A percentile compares a stretch with the other conserved stretches of the same genome.
phyloP scores from a whole-genome alignment of 2,113 vertebrate genomes.

The Acrocephalus arundinaceus region DNA sequence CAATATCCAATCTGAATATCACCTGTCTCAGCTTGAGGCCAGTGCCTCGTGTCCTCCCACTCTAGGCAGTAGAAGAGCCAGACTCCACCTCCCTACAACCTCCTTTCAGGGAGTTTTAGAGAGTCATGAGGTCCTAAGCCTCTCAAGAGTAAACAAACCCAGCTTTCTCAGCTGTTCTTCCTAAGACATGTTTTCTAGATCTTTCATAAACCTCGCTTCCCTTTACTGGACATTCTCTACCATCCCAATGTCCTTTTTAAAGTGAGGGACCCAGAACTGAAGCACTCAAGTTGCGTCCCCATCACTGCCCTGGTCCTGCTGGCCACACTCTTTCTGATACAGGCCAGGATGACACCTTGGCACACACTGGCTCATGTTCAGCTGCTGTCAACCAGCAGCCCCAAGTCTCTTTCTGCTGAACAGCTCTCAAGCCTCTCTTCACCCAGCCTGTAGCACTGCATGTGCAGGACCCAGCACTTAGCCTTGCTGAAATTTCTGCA shows the following conservation, averaged over 20 bases:
- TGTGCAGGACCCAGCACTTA: neutral
- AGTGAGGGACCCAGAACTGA: neutral
- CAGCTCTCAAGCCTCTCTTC: neutral
- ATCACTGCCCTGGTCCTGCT: neutral
- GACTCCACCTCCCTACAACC: neutral
- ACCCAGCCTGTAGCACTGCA: neutral
- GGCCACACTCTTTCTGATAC: neutral
- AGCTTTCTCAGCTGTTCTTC: neutral
- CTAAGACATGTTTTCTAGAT: too few relatives aligned
- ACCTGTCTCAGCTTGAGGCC: neutral
- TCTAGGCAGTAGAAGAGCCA: neutral
- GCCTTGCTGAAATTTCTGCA: neutral
- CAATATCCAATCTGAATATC: neutral
- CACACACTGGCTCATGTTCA: neutral
- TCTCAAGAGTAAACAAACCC: neutral
- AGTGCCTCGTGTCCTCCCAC: neutral
- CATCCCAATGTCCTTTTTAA: neutral
- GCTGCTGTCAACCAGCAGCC: neutral
- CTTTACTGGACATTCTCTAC: neutral
- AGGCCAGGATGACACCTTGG: neutral
- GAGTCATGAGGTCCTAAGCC: neutral
- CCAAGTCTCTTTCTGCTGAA: neutral
- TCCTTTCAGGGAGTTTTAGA: neutral
- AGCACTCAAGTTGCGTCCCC: neutral
- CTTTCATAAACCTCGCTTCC: neutral